phyloP scores from a whole-genome alignment of 92 coral and sea anemone species.

The Bergia puertoricense region DNA sequence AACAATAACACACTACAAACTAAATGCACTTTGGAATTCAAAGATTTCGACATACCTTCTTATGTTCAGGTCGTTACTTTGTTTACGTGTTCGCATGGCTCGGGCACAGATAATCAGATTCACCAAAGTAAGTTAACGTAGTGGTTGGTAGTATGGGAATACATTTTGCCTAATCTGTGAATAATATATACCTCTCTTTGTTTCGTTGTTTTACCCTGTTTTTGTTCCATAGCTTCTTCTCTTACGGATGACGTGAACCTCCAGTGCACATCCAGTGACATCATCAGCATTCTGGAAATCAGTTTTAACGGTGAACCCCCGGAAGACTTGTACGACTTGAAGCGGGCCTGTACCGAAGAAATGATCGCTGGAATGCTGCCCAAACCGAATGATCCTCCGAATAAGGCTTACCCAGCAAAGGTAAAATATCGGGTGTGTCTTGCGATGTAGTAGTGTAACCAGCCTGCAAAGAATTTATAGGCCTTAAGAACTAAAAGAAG shows the following conservation, averaged over 20 bases:
- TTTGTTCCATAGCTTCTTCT: conserved; percentile 38
- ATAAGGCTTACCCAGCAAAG: conserved; percentile 35
- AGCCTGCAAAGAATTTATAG: background rate
- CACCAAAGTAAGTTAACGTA: background rate
- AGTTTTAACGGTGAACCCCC: conserved; percentile 47
- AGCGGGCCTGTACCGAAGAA: conserved; percentile 42
- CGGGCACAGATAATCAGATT: conserved; percentile 22
- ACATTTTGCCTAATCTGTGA: no score
- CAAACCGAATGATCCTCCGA: background rate
- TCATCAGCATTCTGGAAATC: conserved; percentile 58
- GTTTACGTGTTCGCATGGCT: conserved; percentile 49
- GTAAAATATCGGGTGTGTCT: background rate
- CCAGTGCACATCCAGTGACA: conserved; percentile 44
- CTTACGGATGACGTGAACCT: conserved; percentile 48
- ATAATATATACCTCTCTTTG: no score
- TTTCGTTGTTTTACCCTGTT: background rate
- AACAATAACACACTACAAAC: conserved; percentile 34
- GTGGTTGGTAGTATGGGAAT: no score
- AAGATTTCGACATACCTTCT: conserved; percentile 47
- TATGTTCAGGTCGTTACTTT: conserved; percentile 56
- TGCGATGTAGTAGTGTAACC: no score
- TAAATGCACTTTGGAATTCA: conserved; percentile 51
- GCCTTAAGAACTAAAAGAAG: background rate
- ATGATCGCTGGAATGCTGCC: conserved; percentile 37
- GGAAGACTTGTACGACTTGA: conserved; percentile 31